Percentiles rank a stretch among this genome's conserved stretches.
These are phyloP conservation scores for Euproctis similis DNA, from an alignment of 2,888 invertebrate genomes.

Conservation along the genomic window DNA sequence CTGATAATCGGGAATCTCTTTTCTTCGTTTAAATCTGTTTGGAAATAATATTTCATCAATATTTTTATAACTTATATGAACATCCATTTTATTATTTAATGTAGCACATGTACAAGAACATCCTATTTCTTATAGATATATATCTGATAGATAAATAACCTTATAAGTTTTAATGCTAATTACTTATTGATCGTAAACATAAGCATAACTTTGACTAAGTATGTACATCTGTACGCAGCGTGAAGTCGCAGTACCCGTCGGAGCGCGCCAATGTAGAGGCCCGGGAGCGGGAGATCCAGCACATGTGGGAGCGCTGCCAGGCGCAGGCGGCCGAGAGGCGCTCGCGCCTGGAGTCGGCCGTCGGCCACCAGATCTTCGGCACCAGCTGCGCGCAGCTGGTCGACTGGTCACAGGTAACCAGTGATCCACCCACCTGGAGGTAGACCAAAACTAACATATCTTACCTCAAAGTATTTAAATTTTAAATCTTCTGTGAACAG, in stretches of 20 bases:
- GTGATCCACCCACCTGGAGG: no score
- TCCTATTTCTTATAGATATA: no score
- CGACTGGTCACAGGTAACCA: conserved; percentile 87
- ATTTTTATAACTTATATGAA: no score
- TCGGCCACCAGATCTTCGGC: conserved; percentile 95
- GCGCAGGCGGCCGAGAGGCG: conserved; percentile 90
- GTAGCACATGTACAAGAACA: no score
- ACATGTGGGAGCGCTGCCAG: conserved; percentile 91
- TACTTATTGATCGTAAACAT: neutral
- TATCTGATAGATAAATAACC: no score
- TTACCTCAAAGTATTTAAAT: neutral
- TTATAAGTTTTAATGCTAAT: neutral
- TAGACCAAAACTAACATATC: no score
- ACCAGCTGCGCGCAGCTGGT: conserved; percentile 87
- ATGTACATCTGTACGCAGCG: no score
- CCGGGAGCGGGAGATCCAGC: conserved; percentile 88
- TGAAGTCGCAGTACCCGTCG: conserved; percentile 93
- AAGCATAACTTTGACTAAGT: no score
- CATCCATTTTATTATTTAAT: no score
- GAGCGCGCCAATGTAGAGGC: conserved; percentile 90
- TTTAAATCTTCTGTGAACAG: conserved; percentile 19
- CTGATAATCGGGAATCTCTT: no score
- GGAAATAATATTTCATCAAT: no score
- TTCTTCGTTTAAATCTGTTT: no score
- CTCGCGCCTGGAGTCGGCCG: conserved; percentile 91